Evolutionary conservation across 1,140 invertebrate species (phyloP).

Genomic region (Sycobia sp.): DNA sequence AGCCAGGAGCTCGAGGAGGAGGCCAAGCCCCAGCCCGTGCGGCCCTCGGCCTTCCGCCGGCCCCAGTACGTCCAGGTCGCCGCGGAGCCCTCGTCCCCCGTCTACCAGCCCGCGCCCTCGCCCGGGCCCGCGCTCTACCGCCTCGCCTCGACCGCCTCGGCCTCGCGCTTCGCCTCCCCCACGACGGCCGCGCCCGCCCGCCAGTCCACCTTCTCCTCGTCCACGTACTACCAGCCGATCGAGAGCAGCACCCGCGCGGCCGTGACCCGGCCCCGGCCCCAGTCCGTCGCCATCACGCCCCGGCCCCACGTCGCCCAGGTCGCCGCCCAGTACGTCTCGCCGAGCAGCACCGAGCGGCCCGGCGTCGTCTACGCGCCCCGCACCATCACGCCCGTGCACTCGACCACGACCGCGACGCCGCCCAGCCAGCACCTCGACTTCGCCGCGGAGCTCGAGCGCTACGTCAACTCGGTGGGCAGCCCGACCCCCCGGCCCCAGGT

Average conservation of each 20-base stretch:
- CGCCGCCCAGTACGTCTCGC: slow-evolving; percentile 63
- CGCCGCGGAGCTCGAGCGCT: slow-evolving; percentile 76
- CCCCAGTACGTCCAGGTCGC: slow-evolving; percentile 48
- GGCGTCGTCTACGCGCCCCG: slow-evolving; percentile 47
- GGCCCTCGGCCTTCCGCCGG: slow-evolving; percentile 47
- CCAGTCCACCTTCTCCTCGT: slow-evolving; percentile 45
- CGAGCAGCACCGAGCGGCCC: slow-evolving; percentile 63
- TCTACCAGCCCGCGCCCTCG: slow-evolving; percentile 46
- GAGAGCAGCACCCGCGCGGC: slow-evolving; percentile 52
- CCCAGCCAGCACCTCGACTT: slow-evolving; percentile 68
- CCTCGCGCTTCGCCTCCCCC: slow-evolving; percentile 48
- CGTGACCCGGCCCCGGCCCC: slow-evolving; percentile 57
- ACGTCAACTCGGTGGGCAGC: slow-evolving; percentile 74
- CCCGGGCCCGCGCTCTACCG: slow-evolving; percentile 56
- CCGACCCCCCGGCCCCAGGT: slow-evolving; percentile 49
- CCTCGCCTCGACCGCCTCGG: slow-evolving; percentile 53
- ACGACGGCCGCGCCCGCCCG: slow-evolving; percentile 47
- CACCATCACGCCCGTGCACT: slow-evolving; percentile 55
- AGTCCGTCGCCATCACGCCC: slow-evolving; percentile 66
- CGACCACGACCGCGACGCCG: slow-evolving; percentile 48
- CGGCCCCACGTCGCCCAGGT: slow-evolving; percentile 70
- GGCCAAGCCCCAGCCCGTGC: slow-evolving; percentile 49
- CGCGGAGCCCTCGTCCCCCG: slow-evolving; percentile 46
- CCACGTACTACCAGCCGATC: slow-evolving; percentile 55
- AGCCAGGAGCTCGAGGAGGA: slow-evolving; percentile 68